phyloP scores from a whole-genome alignment of 53 echinoderm and acorn worm species.

The Paelopatides confundens region DNA sequence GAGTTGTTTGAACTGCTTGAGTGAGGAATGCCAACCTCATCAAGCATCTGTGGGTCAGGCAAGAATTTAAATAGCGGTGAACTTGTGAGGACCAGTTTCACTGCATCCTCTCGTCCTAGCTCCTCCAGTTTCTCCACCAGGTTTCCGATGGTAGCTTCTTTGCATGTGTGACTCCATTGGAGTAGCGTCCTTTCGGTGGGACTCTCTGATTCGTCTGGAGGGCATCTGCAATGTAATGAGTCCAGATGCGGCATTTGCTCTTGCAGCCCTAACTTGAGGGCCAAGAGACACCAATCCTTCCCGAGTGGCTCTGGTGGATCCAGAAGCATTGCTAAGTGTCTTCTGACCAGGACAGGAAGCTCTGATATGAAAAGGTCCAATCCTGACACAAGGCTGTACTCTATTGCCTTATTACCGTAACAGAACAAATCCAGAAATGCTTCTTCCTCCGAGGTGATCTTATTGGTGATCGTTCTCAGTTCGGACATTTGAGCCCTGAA shows the following conservation, averaged over 20 bases:
- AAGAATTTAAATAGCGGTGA: constrained; percentile 92
- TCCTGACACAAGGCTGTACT: constrained; percentile 79
- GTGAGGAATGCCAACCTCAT: constrained; percentile 72
- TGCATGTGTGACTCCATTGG: constrained; percentile 70
- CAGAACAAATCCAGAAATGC: constrained; percentile 87
- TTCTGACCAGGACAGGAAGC: constrained; percentile 80
- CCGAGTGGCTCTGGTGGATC: constrained; percentile 99
- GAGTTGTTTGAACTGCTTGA: constrained; percentile 85
- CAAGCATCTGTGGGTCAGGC: constrained; percentile 81
- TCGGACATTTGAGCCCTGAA: constrained; percentile 75
- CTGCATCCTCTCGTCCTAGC: constrained; percentile 89
- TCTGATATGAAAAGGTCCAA: constrained; percentile 82
- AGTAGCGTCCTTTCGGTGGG: constrained; percentile 88
- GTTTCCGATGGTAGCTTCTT: constrained; percentile 80
- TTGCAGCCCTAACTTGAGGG: constrained; percentile 81
- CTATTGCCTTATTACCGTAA: constrained; percentile 81
- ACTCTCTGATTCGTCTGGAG: constrained; percentile 89
- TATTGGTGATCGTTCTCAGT: constrained; percentile 70
- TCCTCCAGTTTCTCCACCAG: constrained; percentile 77
- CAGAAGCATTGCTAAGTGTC: constrained; percentile 93
- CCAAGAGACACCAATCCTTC: constrained; percentile 96
- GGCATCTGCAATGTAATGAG: constrained; percentile 69
- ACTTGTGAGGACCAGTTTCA: constrained; percentile 76
- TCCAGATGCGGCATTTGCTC: constrained; percentile 90
- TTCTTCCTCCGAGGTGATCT: constrained; percentile 77